Conservation (phyloP, 2,888 invertebrate species). For the Stenotaenia linearis region DNA sequence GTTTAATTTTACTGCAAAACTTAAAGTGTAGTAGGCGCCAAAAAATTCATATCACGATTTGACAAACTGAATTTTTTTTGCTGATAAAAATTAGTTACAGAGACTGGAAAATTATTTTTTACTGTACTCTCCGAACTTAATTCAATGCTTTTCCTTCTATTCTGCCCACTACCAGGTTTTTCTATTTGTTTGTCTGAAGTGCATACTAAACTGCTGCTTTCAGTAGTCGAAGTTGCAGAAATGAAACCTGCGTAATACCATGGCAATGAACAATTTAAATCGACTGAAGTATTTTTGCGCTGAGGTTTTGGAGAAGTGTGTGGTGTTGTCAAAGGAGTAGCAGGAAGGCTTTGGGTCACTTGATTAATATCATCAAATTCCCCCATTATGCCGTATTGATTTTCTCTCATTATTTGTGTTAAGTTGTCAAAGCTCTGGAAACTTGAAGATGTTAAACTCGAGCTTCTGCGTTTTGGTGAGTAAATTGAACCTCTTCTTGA, state of each 20-base stretch:
- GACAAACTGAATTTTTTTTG: neutral
- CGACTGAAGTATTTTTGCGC: neutral
- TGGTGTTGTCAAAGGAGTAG: constrained; percentile 9
- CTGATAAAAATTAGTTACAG: neutral
- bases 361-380: constrained; percentile 20
- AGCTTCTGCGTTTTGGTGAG: neutral
- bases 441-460: neutral
- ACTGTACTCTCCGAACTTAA: neutral
- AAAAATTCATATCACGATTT: constrained; percentile 24
- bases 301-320: neutral
- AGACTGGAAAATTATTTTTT: neutral
- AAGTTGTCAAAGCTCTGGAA: neutral
- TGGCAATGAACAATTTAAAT: neutral
- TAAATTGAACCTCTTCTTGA: neutral
- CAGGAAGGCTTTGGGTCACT: constrained; percentile 1
- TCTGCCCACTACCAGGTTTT: neutral
- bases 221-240: neutral
- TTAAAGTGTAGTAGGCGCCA: neutral
- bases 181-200: neutral
- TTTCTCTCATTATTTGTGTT: neutral
- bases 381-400: neutral
- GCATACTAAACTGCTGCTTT: neutral
- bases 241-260: constrained; percentile 1
- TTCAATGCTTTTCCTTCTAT: neutral
- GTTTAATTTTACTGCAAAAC: neutral